Percentiles rank a stretch among this genome's conserved stretches.
phyloP scores from a whole-genome alignment of 2,797 vertebrate genomes.

The Carduelis carduelis region DNA sequence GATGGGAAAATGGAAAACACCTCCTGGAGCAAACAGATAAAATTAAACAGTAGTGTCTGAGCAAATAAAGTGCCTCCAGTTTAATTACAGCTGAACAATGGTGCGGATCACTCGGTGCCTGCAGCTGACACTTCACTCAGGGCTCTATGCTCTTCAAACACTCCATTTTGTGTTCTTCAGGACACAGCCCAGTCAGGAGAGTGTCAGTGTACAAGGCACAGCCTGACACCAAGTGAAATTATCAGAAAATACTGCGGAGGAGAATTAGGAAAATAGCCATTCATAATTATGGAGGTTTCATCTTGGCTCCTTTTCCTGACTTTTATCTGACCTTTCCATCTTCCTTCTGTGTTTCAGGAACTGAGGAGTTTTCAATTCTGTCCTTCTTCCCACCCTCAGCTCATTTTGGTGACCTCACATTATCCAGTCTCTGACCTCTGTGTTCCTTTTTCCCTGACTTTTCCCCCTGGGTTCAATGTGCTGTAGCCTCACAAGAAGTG shows the following conservation, averaged over 20 bases:
- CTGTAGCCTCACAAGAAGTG: background rate
- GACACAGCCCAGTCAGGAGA: background rate
- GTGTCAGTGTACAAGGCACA: background rate
- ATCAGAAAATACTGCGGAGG: background rate
- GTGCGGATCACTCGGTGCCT: background rate
- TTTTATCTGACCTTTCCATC: background rate
- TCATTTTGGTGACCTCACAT: background rate
- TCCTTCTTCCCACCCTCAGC: background rate
- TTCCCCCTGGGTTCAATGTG: background rate
- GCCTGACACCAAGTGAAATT: background rate
- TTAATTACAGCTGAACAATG: slow-evolving; percentile 52
- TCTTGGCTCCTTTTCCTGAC: background rate
- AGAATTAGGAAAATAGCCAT: background rate
- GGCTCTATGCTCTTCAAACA: background rate
- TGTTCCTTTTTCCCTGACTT: background rate
- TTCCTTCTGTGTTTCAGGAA: background rate
- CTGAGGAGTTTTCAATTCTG: background rate
- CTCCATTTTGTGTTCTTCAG: background rate
- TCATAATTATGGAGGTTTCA: background rate
- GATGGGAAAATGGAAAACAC: slow-evolving; percentile 19
- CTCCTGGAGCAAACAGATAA: slow-evolving; percentile 62
- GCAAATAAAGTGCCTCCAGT: slow-evolving; percentile 39
- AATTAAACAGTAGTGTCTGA: slow-evolving; percentile 25
- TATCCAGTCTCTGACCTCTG: background rate
- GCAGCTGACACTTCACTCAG: background rate